Evolutionary conservation across 2,113 vertebrate genomes (phyloP).

Genomic region (Amphilophus citrinellus): DNA sequence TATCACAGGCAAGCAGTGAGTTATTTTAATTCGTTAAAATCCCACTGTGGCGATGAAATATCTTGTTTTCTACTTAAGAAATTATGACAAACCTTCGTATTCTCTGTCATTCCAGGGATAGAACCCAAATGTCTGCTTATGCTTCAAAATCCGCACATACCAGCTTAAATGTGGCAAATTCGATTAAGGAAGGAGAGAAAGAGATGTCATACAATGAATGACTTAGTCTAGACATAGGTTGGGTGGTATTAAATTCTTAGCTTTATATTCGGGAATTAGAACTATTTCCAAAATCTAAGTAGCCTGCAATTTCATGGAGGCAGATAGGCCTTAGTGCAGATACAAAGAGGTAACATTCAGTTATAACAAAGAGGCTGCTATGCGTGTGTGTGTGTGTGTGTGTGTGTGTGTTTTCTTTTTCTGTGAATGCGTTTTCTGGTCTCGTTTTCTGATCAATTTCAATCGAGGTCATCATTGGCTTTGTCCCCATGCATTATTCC

Average conservation of each 20-base stretch:
- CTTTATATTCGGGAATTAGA: conserved; percentile 57
- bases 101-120: conserved; percentile 68
- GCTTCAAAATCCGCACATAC: conserved; percentile 64
- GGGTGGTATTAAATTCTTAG: conserved; percentile 70
- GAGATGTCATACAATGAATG: conserved; percentile 66
- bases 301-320: conserved; percentile 34
- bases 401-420: conserved; percentile 11
- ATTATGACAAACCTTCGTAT: conserved; percentile 74
- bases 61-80: conserved; percentile 79
- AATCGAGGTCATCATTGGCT: conserved; percentile 65
- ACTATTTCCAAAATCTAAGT: conserved; percentile 58
- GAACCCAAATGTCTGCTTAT: conserved; percentile 73
- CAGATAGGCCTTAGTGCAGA: conserved; percentile 28
- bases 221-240: conserved; percentile 73
- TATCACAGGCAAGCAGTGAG: conserved; percentile 75
- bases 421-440: conserved; percentile 66
- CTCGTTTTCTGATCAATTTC: conserved; percentile 73
- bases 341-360: conserved; percentile 59
- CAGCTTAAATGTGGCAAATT: conserved; percentile 78
- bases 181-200: conserved; percentile 76
- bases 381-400: background rate
- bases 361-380: conserved; percentile 61
- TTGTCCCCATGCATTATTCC: conserved; percentile 76
- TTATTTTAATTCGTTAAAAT: conserved; percentile 81
- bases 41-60: conserved; percentile 74